Base-by-base conservation (phyloP, 2,797 vertebrate genomes). In the Protonibea diacanthus region DNA sequence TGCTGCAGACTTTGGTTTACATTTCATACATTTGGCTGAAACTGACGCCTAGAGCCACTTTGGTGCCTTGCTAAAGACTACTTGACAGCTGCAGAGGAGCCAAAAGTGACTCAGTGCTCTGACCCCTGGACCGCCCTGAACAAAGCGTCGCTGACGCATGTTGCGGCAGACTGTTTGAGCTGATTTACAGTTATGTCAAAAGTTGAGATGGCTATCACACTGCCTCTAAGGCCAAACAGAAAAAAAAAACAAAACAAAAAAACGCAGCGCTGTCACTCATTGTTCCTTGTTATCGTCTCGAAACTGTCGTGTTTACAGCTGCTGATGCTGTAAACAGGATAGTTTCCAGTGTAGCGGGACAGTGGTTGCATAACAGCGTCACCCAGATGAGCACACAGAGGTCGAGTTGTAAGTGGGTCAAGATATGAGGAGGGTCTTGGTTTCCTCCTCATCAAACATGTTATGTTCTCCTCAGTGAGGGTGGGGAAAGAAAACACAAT, bases 321-420 rank as follows among this genome's bases (percentile, higher is more conserved):
- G 69, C 84, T 23, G 49, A 65, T 63, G 71, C 67, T 18, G 15
- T 63, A 29, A 48, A 38, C 44, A 59, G 18, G 6, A 29, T 29
- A 29, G 33, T 33, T 33, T 33, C 33, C 33, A 12, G 59, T 1
- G 42, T 55, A 23, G 75, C 38, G 33, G 58, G 60, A 49, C 27
- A 9, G 73, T 11, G 11, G 80, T 94, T 94, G 58, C 75, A 23
- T 92, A 94, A 94, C 74, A 14, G 76, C 1, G 47, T 3, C 29
- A 71, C 45, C 51, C 76, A 5, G 62, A 42, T 60, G 42, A 12
- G 60, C 70, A 57, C 45, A 2, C 55, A 1, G 60, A 62, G 83
- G 76, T 82, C 29, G 65, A 60, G 78, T 25, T 81, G 59, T 52
- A 82, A 85, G 65, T 85, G 88, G 89, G 88, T 80, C 85, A 47